phyloP scores from a whole-genome alignment of 2,888 invertebrate species.

The Frankliniella intonsa region DNA sequence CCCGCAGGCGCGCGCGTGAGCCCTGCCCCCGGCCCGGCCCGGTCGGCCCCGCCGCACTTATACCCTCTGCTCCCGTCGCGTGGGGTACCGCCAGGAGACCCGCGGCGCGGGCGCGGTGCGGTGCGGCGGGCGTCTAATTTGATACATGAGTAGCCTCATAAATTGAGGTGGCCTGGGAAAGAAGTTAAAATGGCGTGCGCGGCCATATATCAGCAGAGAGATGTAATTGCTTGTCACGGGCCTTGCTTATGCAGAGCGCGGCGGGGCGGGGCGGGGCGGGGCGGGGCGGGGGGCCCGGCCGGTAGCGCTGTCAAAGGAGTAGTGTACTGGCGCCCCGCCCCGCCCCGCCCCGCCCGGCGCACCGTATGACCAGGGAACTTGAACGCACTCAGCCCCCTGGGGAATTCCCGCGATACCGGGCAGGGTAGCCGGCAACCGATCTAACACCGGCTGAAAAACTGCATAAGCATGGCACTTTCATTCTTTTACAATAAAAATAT shows the following conservation, averaged over 20 bases:
- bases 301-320: not conserved
- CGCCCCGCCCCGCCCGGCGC: not conserved
- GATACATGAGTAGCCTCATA: not conserved
- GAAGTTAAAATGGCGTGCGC: conserved; percentile 14
- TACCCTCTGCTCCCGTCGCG: not conserved
- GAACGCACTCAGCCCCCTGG: not conserved
- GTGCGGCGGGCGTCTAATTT: not conserved
- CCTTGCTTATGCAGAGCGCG: not conserved
- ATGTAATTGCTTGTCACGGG: conserved; percentile 22
- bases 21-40: no score
- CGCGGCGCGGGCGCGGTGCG: not conserved
- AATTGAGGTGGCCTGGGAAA: conserved; percentile 8
- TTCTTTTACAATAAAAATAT: no score
- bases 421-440: not conserved
- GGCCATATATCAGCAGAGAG: conserved; percentile 12
- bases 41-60: no score
- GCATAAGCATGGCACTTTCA: no score
- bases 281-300: not conserved
- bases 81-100: not conserved
- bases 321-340: no score
- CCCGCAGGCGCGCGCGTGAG: no score
- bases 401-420: not conserved
- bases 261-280: not conserved
- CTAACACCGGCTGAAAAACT: no score
- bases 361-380: not conserved